These are phyloP conservation scores for Zaprionus ghesquierei DNA, from an alignment of 1,140 invertebrate species.

Conservation along the genomic window DNA sequence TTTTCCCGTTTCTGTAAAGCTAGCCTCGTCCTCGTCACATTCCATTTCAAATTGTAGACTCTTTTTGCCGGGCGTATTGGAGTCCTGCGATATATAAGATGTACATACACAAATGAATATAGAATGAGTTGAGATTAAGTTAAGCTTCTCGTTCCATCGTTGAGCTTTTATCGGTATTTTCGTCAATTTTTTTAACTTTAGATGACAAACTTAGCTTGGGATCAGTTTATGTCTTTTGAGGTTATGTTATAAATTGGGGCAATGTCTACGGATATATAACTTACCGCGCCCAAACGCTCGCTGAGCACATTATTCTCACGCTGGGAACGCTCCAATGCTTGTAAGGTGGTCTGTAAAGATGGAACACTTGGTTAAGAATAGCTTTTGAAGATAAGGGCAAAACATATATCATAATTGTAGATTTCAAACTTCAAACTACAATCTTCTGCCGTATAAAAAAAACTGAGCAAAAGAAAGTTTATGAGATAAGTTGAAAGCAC, in stretches of 20 bases:
- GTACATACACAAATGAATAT: too few relatives aligned
- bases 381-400: background rate
- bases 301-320: conserved; percentile 86
- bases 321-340: conserved; percentile 86
- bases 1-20: conserved; percentile 74
- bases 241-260: background rate
- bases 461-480: conserved; percentile 58
- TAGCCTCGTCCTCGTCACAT: conserved; percentile 86
- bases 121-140: background rate
- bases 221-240: background rate
- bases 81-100: conserved; percentile 26
- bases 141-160: background rate
- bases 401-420: conserved; percentile 35
- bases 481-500: conserved; percentile 53
- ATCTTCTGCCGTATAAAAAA: conserved; percentile 27
- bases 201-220: background rate
- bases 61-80: conserved; percentile 79
- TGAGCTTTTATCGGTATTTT: background rate
- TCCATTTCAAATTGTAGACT: conserved; percentile 91
- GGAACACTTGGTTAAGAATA: background rate
- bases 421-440: background rate
- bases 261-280: conserved; percentile 26
- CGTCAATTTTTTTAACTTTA: background rate
- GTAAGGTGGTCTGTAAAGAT: conserved; percentile 83
- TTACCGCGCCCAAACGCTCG: conserved; percentile 84